These are phyloP conservation scores for Oophaga sylvatica DNA, from an alignment of 2,797 vertebrate genomes.

Conservation along the genomic window DNA sequence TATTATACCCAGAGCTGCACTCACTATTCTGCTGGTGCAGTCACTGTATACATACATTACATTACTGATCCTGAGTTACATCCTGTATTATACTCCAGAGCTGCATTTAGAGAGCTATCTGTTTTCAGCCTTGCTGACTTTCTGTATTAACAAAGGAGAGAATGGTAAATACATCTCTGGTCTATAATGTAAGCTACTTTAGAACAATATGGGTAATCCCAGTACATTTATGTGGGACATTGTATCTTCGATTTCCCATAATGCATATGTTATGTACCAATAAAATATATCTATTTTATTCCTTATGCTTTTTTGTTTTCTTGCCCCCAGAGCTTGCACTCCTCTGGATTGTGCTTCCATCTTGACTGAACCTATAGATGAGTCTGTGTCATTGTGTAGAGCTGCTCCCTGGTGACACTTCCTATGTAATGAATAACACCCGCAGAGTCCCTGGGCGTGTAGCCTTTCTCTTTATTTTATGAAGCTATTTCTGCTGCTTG, in stretches of 20 bases:
- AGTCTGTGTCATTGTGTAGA: background rate
- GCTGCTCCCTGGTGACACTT: slow-evolving; percentile 10
- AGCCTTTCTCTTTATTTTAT: slow-evolving; percentile 7
- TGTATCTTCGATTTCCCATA: too few relatives aligned
- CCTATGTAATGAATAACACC: background rate
- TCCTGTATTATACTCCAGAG: too few relatives aligned
- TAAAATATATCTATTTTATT: too few relatives aligned
- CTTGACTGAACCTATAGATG: background rate
- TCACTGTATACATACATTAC: too few relatives aligned
- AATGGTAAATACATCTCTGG: background rate
- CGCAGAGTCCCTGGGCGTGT: slow-evolving; percentile 9
- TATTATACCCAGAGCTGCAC: too few relatives aligned
- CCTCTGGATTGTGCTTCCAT: background rate
- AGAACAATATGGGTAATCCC: background rate
- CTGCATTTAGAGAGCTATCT: too few relatives aligned
- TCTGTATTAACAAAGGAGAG: too few relatives aligned
- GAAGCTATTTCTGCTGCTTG: slow-evolving; percentile 37
- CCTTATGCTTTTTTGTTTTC: background rate
- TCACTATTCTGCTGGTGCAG: too few relatives aligned
- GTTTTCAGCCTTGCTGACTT: too few relatives aligned
- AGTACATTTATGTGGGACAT: too few relatives aligned
- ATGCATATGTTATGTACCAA: too few relatives aligned
- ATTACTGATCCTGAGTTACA: too few relatives aligned
- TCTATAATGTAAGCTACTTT: background rate
- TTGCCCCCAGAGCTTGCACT: background rate